A percentile compares a stretch with the other conserved stretches of the same genome.
phyloP scores from a whole-genome alignment of 2,888 invertebrate genomes.

The Drosophila tripunctata region DNA sequence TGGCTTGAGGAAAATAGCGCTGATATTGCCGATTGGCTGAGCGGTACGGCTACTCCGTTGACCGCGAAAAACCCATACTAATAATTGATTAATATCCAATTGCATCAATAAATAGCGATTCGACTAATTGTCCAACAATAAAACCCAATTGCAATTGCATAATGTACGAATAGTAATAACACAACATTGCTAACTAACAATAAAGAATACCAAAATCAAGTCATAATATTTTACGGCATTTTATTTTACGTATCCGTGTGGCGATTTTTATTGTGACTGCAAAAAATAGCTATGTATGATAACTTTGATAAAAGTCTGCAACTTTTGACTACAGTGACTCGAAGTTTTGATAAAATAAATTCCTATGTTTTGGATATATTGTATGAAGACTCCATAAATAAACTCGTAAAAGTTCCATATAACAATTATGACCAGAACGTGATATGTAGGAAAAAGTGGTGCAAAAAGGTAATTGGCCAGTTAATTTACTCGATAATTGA shows the following conservation, averaged over 20 bases:
- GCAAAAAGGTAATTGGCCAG: constrained; percentile 24
- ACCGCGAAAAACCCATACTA: constrained; percentile 44
- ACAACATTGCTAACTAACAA: constrained; percentile 40
- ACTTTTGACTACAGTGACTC: constrained; percentile 20
- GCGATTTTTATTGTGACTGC: constrained; percentile 56
- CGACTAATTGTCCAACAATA: constrained; percentile 6
- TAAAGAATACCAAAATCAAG: constrained; percentile 45
- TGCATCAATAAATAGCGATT: constrained; percentile 20
- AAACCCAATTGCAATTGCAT: constrained; percentile 28
- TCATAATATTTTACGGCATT: constrained; percentile 53
- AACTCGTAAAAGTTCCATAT: constrained; percentile 23
- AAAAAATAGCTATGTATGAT: constrained; percentile 20
- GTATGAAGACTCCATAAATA: constrained; percentile 29
- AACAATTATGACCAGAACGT: constrained; percentile 26
- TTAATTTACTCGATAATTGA: constrained; percentile 10
- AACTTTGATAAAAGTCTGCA: constrained; percentile 7
- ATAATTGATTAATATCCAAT: constrained; percentile 38
- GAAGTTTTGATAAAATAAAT: background rate
- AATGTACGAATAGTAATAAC: too few species aligned
- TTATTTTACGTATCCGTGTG: constrained; percentile 40
- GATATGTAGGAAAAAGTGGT: constrained; percentile 20
- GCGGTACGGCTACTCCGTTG: constrained; percentile 29
- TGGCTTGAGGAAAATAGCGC: constrained; percentile 88
- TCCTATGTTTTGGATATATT: constrained; percentile 25
- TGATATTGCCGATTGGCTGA: constrained; percentile 87